Conservation (phyloP, 2,797 vertebrate genomes). For the Chiloscyllium punctatum region DNA sequence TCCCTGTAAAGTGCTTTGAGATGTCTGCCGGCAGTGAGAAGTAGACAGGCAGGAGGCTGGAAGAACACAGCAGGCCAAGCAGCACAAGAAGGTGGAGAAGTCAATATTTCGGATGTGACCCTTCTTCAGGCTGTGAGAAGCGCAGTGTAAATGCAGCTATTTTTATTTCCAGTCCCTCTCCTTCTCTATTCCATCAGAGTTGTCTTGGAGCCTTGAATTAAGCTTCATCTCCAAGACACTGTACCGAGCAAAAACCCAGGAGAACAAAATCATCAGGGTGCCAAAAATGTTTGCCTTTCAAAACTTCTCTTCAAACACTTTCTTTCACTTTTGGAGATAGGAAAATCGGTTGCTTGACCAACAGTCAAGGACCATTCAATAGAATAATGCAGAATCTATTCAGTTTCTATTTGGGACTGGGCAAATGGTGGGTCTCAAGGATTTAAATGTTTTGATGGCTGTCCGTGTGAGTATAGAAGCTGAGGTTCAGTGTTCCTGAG, state of each 20-base stretch:
- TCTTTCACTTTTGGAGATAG: not conserved
- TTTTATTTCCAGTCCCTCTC: not conserved
- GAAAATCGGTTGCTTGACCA: not conserved
- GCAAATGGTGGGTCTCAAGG: not conserved
- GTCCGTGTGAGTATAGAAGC: not conserved
- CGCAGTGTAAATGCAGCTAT: too few species aligned
- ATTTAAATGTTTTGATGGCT: not conserved
- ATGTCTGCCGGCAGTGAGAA: not conserved
- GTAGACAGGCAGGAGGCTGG: not conserved
- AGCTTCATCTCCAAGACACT: not conserved
- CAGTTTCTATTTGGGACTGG: not conserved
- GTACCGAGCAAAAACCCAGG: not conserved
- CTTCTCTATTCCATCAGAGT: not conserved
- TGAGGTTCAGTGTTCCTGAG: not conserved
- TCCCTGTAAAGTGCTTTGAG: not conserved
- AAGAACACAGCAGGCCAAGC: too few species aligned
- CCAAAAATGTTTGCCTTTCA: not conserved
- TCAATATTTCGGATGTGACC: too few species aligned
- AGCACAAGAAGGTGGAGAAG: too few species aligned
- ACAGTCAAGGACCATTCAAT: not conserved
- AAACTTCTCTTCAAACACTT: not conserved
- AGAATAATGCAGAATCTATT: not conserved
- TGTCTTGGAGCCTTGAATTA: not conserved
- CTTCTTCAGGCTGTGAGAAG: too few species aligned
- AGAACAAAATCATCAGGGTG: not conserved